Evolutionary conservation across 2,888 invertebrate species (phyloP).

Genomic region (Mesoligia furuncula): DNA sequence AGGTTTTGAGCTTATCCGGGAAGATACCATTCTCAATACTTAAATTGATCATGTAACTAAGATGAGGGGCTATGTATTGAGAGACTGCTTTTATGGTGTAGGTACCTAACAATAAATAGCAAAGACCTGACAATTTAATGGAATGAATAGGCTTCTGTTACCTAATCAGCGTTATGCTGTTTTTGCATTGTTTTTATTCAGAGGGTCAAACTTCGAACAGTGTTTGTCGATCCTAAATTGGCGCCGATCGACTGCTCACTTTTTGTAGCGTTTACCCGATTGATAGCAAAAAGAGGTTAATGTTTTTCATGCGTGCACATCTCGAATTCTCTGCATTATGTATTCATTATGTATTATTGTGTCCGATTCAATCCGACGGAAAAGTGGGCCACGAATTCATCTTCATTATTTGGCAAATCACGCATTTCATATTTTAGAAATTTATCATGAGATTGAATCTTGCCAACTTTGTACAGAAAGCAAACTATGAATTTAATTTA

Average conservation of each 20-base stretch:
- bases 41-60: too few relatives aligned
- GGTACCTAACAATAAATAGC: neutral
- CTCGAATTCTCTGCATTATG: constrained; percentile 34
- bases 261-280: constrained; percentile 38
- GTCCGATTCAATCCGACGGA: constrained; percentile 5
- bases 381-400: constrained; percentile 32
- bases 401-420: constrained; percentile 40
- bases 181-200: constrained; percentile 26
- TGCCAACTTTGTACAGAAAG: neutral
- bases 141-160: constrained; percentile 2
- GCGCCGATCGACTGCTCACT: constrained; percentile 19
- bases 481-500: neutral
- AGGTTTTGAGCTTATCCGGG: too few relatives aligned
- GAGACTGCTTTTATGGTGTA: too few relatives aligned
- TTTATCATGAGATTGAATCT: neutral
- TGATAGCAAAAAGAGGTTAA: constrained; percentile 52
- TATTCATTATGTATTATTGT: constrained; percentile 30
- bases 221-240: constrained; percentile 24
- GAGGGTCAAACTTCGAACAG: constrained; percentile 1
- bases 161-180: neutral
- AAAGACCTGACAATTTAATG: neutral
- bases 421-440: constrained; percentile 26
- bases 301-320: constrained; percentile 48
- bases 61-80: too few relatives aligned
- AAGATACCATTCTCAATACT: too few relatives aligned